Evolutionary conservation across 2,797 vertebrate genomes (phyloP).

Genomic region (Anas capensis): DNA sequence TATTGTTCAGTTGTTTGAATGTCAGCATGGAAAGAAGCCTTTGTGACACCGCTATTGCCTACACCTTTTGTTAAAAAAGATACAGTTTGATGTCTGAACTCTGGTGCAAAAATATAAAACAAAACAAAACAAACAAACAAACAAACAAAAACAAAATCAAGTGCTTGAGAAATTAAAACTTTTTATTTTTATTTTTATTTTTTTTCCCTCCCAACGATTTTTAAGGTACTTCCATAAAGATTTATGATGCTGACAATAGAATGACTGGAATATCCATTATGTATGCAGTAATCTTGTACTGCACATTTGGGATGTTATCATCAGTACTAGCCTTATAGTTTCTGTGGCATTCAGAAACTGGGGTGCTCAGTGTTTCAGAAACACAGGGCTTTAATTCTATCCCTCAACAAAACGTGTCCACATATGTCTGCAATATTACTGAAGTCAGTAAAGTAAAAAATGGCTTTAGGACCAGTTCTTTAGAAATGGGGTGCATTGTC

Average conservation of each 20-base stretch:
- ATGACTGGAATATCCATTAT: neutral
- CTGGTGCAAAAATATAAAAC: neutral
- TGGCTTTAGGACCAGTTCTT: neutral
- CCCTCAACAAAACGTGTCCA: neutral
- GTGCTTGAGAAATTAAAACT: neutral
- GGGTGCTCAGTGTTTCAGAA: neutral
- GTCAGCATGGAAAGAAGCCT: neutral
- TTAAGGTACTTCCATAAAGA: neutral
- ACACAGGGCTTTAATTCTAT: neutral
- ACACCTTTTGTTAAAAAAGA: neutral
- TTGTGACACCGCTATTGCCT: neutral
- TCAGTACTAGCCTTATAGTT: neutral
- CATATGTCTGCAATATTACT: neutral
- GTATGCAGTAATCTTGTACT: neutral
- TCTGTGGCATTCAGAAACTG: neutral
- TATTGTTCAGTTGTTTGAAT: neutral
- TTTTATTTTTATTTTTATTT: too few relatives aligned
- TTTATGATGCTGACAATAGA: neutral
- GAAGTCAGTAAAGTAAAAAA: neutral
- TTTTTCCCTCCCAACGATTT: neutral
- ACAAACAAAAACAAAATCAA: neutral
- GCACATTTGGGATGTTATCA: neutral
- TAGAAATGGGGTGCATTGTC: neutral
- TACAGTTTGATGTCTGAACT: neutral
- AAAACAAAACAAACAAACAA: neutral